Base-by-base conservation (phyloP, 2,797 vertebrate genomes). In the Megalops cyprinoides region DNA sequence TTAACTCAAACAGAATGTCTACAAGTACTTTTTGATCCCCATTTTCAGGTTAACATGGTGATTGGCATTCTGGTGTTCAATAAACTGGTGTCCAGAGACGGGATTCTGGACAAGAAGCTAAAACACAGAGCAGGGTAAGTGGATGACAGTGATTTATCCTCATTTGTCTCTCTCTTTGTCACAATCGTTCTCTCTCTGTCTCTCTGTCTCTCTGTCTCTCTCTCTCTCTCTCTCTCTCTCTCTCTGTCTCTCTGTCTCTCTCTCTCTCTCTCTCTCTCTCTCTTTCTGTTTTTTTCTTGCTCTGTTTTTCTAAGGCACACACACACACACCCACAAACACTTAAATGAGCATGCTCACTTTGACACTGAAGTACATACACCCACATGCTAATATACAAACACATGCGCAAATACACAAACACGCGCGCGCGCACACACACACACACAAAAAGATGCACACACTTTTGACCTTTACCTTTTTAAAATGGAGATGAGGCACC, bases 11-110 rank as follows among this genome's bases (percentile, higher is more conserved):
- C 20, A 7, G 23, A 3, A 39, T 65, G 62, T 28, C 6, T 65
- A 31, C 65, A 65, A 37, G 65, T n/a, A 1, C 18, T 79, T 1
- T 37, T 31, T 69, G 28, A n/a, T 39, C 48, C 18, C 60, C 71
- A 0, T 91, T 88, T 88, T 85, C 94, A 99, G 98, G 98, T 99
- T 90, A 99, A 99, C 94, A 99, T 99, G 98, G 98, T 99, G 94
- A 99, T 99, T 89, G 98, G 98, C 88, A 99, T 99, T 93, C 94
- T 99, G 94, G 98, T 99, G 88, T 99, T 99, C 96, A 99, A 99
- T 95, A 99, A 99, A 91, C 96, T 99, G 89, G 98, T 99, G 95
- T 99, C 98, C 92, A 98, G 98, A 95, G 98, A 99, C 90, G 98
- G 98, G 85, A 99, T 99, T 87, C 96, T 99, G 95, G 98, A 99